Evolutionary conservation across 2,888 invertebrate species (phyloP), one percentile per base, ranked within the genome.

Genomic region (Reticulitermes lucifugus): DNA sequence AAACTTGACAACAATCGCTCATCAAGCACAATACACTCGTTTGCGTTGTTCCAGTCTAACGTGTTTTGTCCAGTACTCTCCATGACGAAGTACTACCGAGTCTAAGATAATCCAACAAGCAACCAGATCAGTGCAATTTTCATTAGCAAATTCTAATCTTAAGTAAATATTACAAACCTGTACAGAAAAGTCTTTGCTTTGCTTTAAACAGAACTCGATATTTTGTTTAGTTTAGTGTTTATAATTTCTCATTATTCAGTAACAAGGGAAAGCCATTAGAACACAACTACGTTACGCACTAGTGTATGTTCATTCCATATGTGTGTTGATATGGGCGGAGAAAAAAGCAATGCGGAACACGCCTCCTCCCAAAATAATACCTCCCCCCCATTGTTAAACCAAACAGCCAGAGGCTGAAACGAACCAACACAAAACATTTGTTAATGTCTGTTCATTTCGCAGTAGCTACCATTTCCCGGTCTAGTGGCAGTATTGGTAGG

Each of bases 381-480:
- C 35, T 12, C n/a, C 25, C 65, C 65, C 25, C 9, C n/a, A 65
- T 25, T 25, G 65, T 25, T 65, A 65, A 65, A 65, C 25, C 65
- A n/a, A 35, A 73, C 73, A 41, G 73, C 41, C 35, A 73, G 41
- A 29, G 73, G 25, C 65, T 25, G n/a, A 65, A 65, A 9, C 65
- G 65, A 25, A 65, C 65, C 18, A 65, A 65, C 65, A 73, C 41
- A 5, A 73, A 73, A 9, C 41, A 73, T 73, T 73, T 73, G 73
- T 73, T 73, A 73, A 73, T 73, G 73, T 73, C 73, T 29, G 73
- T 73, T 41, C 73, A 41, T 73, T 73, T 41, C 7, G 73, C 41
- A 73, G 73, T n/a, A 46, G 46, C 46, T 46, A 29, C 73, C 35
- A 7, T 25, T 25, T 65, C 9, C 65, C 65, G 65, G 65, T 10